Base-by-base conservation (phyloP, 2,113 vertebrate species). In the Alethe castanea region DNA sequence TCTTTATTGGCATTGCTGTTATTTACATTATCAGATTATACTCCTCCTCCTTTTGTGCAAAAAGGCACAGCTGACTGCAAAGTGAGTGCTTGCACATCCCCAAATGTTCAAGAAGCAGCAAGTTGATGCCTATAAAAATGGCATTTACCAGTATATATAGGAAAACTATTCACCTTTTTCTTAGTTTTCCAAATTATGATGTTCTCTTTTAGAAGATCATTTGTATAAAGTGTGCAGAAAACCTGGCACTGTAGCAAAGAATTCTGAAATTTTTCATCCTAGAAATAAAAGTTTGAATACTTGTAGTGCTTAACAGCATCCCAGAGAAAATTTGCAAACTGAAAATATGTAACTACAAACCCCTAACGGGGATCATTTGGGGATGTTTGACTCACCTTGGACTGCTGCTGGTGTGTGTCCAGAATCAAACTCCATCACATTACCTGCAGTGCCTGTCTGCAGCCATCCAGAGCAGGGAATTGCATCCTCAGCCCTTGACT, bases 181-280 rank as follows among this genome's bases (percentile, higher is more conserved):
- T 13, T 2, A 19, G 1, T 50, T 67, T 44, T 11, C 8, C 23
- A 17, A 42, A 48, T 72, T 22, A 52, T 38, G 0, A 8, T 57
- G 14, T 20, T 67, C 13, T 59, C 26, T 91, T 48, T 77, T 44
- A 38, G 48, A 66, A 76, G 36, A 31, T 31, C 8, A 23, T 45
- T 28, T 65, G 8, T 45, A 31, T 52, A 53, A 45, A 81, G 12
- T 10, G 19, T 64, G 29, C 31, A 15, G 29, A 69, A 67, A 60
- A 36, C 14, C 2, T 50, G 72, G 23, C 53, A 97, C 98, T 98
- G 0, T 98, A 98, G 65, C 96, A 95, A 60, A 98, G 98, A 60
- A 99, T 98, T 70, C 98, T 98, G 2, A 99, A 45, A 90, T 98
- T 99, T 72, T 98, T 97, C 12, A 99, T 90, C 98, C 98, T 98